A percentile compares a stretch with the other conserved stretches of the same genome.
phyloP scores from a whole-genome alignment of 2,888 invertebrate species.

The Nephrotoma flavescens region DNA sequence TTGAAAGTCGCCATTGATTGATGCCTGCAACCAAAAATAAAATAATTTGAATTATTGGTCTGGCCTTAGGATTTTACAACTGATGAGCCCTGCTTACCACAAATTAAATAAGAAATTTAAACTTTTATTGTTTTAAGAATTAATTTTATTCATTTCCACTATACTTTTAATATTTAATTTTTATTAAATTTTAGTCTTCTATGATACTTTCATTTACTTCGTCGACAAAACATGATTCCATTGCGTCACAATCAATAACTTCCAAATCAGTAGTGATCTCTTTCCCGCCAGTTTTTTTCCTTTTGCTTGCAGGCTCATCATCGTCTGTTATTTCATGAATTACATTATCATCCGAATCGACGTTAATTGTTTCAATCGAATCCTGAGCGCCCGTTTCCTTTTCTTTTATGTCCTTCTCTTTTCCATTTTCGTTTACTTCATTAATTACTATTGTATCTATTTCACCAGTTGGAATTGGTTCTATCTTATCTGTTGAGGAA shows the following conservation, averaged over 20 bases:
- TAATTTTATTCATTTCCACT: neutral
- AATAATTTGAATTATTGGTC: neutral
- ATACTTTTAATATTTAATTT: no score
- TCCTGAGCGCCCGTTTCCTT: neutral
- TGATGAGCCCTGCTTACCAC: neutral
- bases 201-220: slow-evolving; percentile 8
- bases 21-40: neutral
- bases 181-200: neutral
- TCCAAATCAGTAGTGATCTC: neutral
- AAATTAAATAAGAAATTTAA: neutral
- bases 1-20: neutral
- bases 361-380: neutral
- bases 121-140: neutral
- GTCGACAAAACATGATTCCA: slow-evolving; percentile 6
- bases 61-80: neutral
- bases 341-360: slow-evolving; percentile 8
- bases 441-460: neutral
- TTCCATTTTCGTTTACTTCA: neutral
- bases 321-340: slow-evolving; percentile 7
- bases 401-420: neutral
- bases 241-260: slow-evolving; percentile 2
- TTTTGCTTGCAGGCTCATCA: slow-evolving; percentile 7
- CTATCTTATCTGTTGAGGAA: neutral
- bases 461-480: neutral
- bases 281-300: neutral